Conservation (phyloP, 2,113 vertebrate species). For the Sakesphorus luctuosus region DNA sequence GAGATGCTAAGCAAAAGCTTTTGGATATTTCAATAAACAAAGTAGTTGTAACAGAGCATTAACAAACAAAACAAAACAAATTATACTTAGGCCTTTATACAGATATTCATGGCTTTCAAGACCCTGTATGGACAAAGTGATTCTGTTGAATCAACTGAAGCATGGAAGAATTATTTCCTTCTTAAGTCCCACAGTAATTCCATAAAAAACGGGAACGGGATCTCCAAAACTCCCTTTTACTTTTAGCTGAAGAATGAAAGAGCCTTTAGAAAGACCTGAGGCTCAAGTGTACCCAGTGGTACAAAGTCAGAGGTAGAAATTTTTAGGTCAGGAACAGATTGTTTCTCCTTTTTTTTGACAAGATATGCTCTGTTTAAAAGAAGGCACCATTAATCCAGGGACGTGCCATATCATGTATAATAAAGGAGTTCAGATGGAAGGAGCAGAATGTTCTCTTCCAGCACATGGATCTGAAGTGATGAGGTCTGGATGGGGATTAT, state of each 20-base stretch:
- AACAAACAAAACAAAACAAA: neutral
- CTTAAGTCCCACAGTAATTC: neutral
- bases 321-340: neutral
- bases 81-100: neutral
- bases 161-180: neutral
- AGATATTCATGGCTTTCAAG: neutral
- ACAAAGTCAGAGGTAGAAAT: neutral
- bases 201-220: neutral
- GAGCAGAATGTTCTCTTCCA: neutral
- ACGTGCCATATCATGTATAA: neutral
- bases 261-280: neutral
- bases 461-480: fast-evolving
- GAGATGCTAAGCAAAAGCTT: neutral
- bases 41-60: neutral
- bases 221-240: neutral
- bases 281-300: neutral
- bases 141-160: neutral
- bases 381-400: neutral
- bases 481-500: neutral
- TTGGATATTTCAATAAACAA: neutral
- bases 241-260: neutral
- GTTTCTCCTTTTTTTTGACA: neutral
- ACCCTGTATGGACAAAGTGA: neutral
- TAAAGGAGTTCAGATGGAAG: neutral
- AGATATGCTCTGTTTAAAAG: neutral